Evolutionary conservation across 2,113 vertebrate species (phyloP), one percentile per base, ranked within the genome.

Genomic region (Calypte anna): DNA sequence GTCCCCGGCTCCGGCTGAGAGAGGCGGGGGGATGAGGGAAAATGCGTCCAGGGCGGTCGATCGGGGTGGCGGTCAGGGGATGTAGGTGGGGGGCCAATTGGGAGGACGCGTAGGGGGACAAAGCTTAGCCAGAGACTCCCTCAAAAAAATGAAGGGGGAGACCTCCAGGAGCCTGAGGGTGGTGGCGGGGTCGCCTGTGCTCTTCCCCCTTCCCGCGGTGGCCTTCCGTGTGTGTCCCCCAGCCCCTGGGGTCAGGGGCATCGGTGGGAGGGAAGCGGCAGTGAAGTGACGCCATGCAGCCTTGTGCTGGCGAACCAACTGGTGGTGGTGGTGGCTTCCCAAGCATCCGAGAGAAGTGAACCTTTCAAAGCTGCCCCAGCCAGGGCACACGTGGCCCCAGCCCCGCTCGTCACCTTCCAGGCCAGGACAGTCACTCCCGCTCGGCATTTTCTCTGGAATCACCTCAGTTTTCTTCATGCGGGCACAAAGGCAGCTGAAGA

Each of bases 221-320:
- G 30, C 6, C 22, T 10, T 22, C 31, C 6, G 50, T 16, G 46
- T 16, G 18, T 16, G 36, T 38, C 36, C 36, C 36, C 36, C 36
- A 15, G 10, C 31, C 31, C 66, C 1, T 50, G 22, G 38, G 20
- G 10, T 31, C 22, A 2, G 10, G 27, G 38, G 22, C 28, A 23
- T 66, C 4, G 18, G 51, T 17, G 18, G 23, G 68, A 10, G 9
- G 6, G 57, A 25, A 9, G 54, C 6, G 51, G 44, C 33, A 3
- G 40, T 0, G 38, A 3, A 2, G 40, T 16, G 1, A 4, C 6
- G 14, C 19, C 18, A 0, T 46, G 46, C 30, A 12, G 59, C 31
- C 21, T 3, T 20, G 3, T 16, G 69, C 24, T 51, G 23, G 24
- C 20, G 48, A 20, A 50, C 20, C 48, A 50, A 22, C 48, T 50